Conservation (phyloP, 2,888 invertebrate genomes). For the Athalia rosae region DNA sequence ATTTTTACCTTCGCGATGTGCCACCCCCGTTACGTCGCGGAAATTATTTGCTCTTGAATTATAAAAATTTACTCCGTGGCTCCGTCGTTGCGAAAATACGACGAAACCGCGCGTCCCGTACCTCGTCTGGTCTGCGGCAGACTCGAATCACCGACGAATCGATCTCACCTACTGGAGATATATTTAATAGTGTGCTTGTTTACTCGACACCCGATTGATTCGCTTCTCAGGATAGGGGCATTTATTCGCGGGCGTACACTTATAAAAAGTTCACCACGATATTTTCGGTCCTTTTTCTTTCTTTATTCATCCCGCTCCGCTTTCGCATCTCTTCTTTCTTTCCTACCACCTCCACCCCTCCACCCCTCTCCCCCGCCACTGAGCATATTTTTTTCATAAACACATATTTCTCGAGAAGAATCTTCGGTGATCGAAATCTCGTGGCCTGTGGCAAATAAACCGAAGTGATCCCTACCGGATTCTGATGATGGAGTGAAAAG, state of each 20-base stretch:
- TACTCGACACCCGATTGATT: slow-evolving; percentile 22
- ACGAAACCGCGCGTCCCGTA: not conserved
- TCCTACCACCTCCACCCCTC: not conserved
- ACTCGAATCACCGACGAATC: slow-evolving; percentile 6
- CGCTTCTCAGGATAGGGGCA: not conserved
- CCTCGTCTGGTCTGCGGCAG: not conserved
- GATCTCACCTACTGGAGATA: not conserved
- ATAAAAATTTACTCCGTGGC: not conserved
- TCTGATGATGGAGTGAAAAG: too few species aligned
- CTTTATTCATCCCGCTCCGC: not conserved
- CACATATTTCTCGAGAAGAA: too few species aligned
- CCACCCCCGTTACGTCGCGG: not conserved
- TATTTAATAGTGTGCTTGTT: slow-evolving; percentile 38
- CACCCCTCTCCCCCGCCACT: not conserved
- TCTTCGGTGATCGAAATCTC: too few species aligned
- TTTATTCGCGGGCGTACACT: slow-evolving; percentile 16
- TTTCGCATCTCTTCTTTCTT: not conserved
- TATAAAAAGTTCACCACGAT: slow-evolving; percentile 2
- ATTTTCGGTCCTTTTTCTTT: not conserved
- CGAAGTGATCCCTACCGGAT: too few species aligned
- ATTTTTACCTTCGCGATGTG: not conserved
- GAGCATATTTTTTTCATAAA: not conserved
- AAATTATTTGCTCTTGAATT: not conserved
- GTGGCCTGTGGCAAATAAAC: too few species aligned
- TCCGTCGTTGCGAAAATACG: not conserved